Percentiles rank a stretch among this genome's conserved stretches.
Conservation (phyloP, 2,113 vertebrate genomes). For the Azemiops feae region DNA sequence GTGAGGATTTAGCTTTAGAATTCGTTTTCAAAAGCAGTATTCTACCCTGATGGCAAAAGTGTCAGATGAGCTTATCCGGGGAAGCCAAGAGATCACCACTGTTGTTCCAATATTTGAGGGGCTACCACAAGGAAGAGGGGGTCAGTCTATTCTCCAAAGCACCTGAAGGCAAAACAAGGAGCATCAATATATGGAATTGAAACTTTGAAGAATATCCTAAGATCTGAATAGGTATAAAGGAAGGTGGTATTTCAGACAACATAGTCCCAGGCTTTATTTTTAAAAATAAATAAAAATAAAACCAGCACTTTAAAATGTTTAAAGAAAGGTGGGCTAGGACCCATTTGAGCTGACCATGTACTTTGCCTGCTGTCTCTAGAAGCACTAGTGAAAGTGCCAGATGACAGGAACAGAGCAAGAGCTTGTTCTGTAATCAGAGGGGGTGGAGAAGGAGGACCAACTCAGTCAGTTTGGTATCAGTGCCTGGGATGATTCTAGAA, state of each 20-base stretch:
- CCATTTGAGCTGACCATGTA: neutral
- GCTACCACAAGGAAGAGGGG: neutral
- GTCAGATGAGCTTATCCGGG: neutral
- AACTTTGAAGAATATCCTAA: neutral
- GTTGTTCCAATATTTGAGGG: neutral
- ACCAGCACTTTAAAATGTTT: neutral
- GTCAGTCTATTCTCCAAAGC: too few species aligned
- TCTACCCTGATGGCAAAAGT: neutral
- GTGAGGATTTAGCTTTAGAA: neutral
- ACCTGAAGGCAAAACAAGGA: too few species aligned
- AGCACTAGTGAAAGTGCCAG: too few species aligned
- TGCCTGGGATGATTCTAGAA: neutral
- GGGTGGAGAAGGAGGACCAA: neutral
- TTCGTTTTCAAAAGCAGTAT: neutral
- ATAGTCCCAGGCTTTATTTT: neutral
- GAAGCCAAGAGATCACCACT: neutral
- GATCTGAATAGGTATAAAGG: neutral
- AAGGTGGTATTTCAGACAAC: neutral
- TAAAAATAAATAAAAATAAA: neutral
- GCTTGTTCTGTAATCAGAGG: neutral
- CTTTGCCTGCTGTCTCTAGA: neutral
- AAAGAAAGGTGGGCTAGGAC: neutral
- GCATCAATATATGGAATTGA: neutral
- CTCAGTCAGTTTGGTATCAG: neutral
- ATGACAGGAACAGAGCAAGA: neutral